Conservation (phyloP, 2,888 invertebrate genomes). For the Rhyacophila evoluta region DNA sequence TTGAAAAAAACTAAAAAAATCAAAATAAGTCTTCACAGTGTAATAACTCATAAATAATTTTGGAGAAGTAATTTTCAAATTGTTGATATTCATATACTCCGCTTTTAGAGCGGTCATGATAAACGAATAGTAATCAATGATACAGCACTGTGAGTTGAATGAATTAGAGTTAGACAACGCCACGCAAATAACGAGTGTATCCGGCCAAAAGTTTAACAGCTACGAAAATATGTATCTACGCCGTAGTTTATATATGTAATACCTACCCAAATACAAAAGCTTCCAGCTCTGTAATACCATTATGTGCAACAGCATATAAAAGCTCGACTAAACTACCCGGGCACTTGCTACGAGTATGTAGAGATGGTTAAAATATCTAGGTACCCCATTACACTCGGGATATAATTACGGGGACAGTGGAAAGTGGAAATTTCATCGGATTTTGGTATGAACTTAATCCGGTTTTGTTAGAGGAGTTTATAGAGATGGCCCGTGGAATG, state of each 20-base stretch:
- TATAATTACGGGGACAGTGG: constrained; percentile 45
- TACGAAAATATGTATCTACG: background rate
- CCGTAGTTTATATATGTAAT: background rate
- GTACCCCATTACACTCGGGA: constrained; percentile 25
- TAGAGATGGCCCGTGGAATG: background rate
- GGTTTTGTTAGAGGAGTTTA: constrained; percentile 8
- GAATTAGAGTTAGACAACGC: background rate
- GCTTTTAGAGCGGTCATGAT: no score
- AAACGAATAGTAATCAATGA: background rate
- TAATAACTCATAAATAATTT: no score
- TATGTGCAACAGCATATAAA: constrained; percentile 45
- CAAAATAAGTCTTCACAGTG: no score
- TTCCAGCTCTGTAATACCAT: constrained; percentile 31
- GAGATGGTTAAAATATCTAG: constrained; percentile 4
- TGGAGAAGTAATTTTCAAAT: no score
- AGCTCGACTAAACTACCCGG: constrained; percentile 31
- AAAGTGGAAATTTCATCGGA: constrained; percentile 45
- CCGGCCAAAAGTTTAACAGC: background rate
- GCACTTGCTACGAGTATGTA: background rate
- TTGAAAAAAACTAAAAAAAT: no score
- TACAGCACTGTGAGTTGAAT: background rate
- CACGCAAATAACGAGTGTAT: background rate
- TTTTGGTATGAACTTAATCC: constrained; percentile 47
- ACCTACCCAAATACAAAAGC: background rate
- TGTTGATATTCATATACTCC: no score